Conservation (phyloP, 1,140 invertebrate species). For the Leucophenga varia region DNA sequence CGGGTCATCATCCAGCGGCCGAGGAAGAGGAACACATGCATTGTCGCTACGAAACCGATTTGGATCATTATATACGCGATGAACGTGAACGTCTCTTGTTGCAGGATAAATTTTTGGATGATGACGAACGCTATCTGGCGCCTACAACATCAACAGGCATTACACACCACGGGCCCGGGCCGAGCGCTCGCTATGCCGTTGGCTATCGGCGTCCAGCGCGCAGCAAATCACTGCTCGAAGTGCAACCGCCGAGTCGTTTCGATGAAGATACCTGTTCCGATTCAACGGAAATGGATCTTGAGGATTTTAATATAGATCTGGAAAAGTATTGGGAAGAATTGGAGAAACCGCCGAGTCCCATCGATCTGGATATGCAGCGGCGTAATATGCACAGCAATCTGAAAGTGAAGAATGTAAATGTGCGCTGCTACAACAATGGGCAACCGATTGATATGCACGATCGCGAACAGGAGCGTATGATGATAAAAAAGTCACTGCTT, state of each 20-base stretch:
- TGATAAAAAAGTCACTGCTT: slow-evolving; percentile 52
- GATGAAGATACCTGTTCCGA: slow-evolving; percentile 55
- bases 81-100: slow-evolving; percentile 45
- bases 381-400: slow-evolving; percentile 53
- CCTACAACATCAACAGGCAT: slow-evolving; percentile 14
- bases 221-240: slow-evolving; percentile 51
- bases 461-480: slow-evolving; percentile 49
- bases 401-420: slow-evolving; percentile 53
- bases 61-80: slow-evolving; percentile 52
- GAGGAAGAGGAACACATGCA: slow-evolving; percentile 53
- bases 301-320: slow-evolving; percentile 55
- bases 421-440: slow-evolving; percentile 52
- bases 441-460: slow-evolving; percentile 54
- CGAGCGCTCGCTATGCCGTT: slow-evolving; percentile 2
- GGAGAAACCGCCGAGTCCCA: slow-evolving; percentile 52
- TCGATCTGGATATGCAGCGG: slow-evolving; percentile 52
- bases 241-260: slow-evolving; percentile 43
- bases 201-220: slow-evolving; percentile 38
- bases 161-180: slow-evolving; percentile 16
- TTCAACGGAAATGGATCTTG: slow-evolving; percentile 51
- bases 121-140: slow-evolving; percentile 47
- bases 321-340: slow-evolving; percentile 56
- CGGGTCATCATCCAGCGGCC: slow-evolving; percentile 48
- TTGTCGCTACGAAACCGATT: slow-evolving; percentile 51
- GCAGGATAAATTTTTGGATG: slow-evolving; percentile 54